phyloP scores from a whole-genome alignment of 2,797 vertebrate genomes.

The Varecia variegata region DNA sequence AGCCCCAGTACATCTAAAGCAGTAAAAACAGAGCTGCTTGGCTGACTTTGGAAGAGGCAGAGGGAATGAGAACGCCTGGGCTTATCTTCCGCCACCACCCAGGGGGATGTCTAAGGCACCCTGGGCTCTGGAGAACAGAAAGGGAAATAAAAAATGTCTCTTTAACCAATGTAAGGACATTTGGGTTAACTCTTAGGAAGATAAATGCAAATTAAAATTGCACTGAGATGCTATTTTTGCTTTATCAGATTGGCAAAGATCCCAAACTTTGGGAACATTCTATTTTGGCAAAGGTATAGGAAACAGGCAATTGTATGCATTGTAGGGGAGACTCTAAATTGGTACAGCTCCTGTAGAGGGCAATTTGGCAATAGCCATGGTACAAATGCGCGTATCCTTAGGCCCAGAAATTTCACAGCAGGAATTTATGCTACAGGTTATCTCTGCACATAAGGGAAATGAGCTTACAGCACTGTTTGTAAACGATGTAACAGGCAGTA shows the following conservation, averaged over 20 bases:
- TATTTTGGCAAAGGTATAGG: background rate
- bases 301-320: background rate
- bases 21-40: background rate
- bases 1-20: background rate
- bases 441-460: background rate
- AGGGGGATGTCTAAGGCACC: background rate
- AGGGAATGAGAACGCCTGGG: background rate
- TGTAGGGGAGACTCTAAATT: background rate
- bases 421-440: background rate
- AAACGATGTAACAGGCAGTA: background rate
- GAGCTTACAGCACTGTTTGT: background rate
- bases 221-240: background rate
- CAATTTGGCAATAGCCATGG: background rate
- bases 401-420: background rate
- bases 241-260: background rate
- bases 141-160: background rate
- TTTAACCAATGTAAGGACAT: background rate
- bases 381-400: fast-evolving
- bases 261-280: background rate
- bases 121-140: background rate
- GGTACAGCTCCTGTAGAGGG: background rate
- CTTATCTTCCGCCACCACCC: background rate
- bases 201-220: background rate
- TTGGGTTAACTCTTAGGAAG: background rate
- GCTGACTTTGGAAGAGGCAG: background rate